A percentile compares a stretch with the other conserved stretches of the same genome.
These are phyloP conservation scores for Pyrocoelia pectoralis DNA, from an alignment of 2,888 invertebrate genomes.

Conservation along the genomic window DNA sequence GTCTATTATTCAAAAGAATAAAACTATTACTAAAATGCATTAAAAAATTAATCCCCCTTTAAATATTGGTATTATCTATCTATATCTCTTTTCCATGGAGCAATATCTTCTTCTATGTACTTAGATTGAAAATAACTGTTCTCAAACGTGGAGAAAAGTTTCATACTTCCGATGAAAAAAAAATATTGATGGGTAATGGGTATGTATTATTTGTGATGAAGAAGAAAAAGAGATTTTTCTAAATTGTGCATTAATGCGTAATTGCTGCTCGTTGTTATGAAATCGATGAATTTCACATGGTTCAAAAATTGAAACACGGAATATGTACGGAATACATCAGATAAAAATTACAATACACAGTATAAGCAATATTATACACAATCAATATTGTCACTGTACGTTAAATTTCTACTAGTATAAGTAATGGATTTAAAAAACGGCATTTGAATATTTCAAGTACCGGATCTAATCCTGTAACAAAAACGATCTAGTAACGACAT, in stretches of 20 bases:
- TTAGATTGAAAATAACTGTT: too few species aligned
- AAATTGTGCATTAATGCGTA: background rate
- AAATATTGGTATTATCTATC: background rate
- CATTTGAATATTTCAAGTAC: conserved; percentile 11
- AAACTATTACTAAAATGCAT: background rate
- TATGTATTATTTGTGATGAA: too few species aligned
- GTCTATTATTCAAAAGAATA: background rate
- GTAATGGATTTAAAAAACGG: conserved; percentile 6
- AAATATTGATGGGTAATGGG: too few species aligned
- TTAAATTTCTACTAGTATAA: conserved; percentile 27
- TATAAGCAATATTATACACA: conserved; percentile 27
- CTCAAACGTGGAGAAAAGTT: too few species aligned
- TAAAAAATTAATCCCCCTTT: conserved; percentile 26
- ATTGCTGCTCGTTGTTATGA: conserved; percentile 31
- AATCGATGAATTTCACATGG: conserved; percentile 30
- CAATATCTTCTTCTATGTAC: too few species aligned
- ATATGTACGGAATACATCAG: conserved; percentile 22
- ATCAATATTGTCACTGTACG: conserved; percentile 36
- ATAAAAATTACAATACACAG: conserved; percentile 26
- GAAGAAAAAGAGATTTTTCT: background rate
- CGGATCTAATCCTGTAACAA: conserved; percentile 17
- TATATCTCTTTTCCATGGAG: background rate
- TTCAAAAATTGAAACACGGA: conserved; percentile 21
- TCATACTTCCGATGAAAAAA: too few species aligned
- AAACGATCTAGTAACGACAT: conserved; percentile 31